These are phyloP conservation scores for Drosophila prostipennis DNA, from an alignment of 2,888 invertebrate genomes.

Conservation along the genomic window DNA sequence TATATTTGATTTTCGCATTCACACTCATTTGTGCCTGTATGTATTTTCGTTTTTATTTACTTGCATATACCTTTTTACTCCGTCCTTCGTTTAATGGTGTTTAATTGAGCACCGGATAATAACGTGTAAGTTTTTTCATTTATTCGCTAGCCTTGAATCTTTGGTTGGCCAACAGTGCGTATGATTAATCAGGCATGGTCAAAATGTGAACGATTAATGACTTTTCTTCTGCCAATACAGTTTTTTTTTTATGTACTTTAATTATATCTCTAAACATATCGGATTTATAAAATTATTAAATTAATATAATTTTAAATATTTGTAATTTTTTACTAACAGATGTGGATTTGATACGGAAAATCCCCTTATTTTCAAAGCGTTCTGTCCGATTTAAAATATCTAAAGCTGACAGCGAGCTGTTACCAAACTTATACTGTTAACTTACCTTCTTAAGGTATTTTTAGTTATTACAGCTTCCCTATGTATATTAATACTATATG, in stretches of 20 bases:
- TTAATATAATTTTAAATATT: background rate
- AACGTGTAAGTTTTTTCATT: slow-evolving; percentile 2
- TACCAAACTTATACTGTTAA: background rate
- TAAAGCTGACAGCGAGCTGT: background rate
- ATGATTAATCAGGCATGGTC: background rate
- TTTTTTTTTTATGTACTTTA: too few relatives aligned
- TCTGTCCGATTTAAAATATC: background rate
- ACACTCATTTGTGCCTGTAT: slow-evolving; percentile 13
- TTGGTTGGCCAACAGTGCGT: background rate
- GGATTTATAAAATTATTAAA: too few relatives aligned
- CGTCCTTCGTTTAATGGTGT: slow-evolving; percentile 23
- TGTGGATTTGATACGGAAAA: background rate
- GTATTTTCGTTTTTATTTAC: slow-evolving; percentile 11
- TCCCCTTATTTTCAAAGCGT: background rate
- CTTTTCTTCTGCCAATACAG: too few relatives aligned
- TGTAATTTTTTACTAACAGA: background rate
- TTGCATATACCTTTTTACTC: background rate
- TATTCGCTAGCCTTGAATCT: slow-evolving; percentile 1
- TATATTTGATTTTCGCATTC: slow-evolving; percentile 36
- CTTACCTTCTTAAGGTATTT: background rate
- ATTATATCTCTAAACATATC: too few relatives aligned
- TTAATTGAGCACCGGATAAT: slow-evolving; percentile 45
- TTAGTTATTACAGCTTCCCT: background rate
- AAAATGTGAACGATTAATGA: background rate
- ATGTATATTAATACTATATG: background rate